These are phyloP conservation scores for Heteromormyrus szaboi DNA, from an alignment of 2,797 vertebrate species.

Conservation along the genomic window DNA sequence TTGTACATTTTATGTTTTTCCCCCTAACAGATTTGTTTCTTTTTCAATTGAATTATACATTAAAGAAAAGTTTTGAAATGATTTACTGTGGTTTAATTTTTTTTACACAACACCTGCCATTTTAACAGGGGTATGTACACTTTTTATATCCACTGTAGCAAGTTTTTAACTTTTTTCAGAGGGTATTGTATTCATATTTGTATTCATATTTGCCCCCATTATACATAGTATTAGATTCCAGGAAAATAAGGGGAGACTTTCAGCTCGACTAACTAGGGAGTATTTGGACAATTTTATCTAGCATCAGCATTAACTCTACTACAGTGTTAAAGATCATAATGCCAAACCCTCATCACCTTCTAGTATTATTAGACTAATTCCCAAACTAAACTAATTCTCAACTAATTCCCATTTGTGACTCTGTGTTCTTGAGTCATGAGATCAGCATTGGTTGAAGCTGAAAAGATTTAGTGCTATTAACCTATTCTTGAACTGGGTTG, in stretches of 20 bases:
- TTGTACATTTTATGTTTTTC: background rate
- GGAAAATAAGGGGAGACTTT: background rate
- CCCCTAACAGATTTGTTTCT: background rate
- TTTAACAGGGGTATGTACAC: background rate
- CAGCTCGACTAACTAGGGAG: background rate
- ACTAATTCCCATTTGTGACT: background rate
- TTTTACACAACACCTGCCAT: background rate
- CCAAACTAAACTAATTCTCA: background rate
- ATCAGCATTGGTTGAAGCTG: background rate
- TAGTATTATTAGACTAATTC: background rate
- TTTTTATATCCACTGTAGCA: background rate
- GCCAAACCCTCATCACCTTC: background rate
- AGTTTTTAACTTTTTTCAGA: background rate
- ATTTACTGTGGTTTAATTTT: background rate
- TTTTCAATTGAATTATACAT: background rate
- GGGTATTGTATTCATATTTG: background rate
- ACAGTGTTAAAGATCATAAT: background rate
- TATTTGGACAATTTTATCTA: background rate
- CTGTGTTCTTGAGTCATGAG: background rate
- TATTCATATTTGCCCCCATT: background rate
- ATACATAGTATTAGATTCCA: background rate
- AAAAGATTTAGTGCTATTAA: background rate
- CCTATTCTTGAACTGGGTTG: background rate
- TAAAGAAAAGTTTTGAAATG: background rate
- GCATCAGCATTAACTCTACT: background rate